Percentiles rank a stretch among this genome's conserved stretches.
phyloP scores from a whole-genome alignment of 2,113 vertebrate genomes.

The Ramphastos sulfuratus region DNA sequence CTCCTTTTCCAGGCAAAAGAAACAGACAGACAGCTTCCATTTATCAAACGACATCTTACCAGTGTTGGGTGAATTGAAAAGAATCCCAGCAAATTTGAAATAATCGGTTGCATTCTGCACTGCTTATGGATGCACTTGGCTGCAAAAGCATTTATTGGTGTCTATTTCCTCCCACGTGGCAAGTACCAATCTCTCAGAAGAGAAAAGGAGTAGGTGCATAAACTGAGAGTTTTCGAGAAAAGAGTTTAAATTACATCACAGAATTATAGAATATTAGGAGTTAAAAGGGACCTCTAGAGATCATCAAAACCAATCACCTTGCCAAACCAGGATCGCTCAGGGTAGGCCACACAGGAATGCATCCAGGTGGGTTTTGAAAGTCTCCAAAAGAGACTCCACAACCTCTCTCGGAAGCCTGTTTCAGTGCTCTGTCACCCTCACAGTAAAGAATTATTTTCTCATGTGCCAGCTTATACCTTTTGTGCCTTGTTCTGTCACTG shows the following conservation, averaged over 20 bases:
- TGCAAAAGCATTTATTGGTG: not conserved
- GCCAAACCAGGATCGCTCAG: no score
- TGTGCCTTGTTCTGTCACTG: no score
- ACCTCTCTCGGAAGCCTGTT: no score
- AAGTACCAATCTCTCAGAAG: not conserved
- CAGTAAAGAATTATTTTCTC: no score
- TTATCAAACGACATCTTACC: not conserved
- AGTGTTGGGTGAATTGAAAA: not conserved
- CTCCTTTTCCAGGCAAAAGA: not conserved
- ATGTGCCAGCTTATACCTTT: no score
- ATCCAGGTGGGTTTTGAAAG: no score
- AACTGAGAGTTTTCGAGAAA: not conserved
- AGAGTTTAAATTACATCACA: not conserved
- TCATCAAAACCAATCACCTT: no score
- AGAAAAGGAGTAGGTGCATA: not conserved
- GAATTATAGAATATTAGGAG: no score
- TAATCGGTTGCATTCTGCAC: not conserved
- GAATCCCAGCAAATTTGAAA: not conserved
- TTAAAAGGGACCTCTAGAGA: no score
- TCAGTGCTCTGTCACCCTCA: no score
- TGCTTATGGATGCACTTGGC: not conserved
- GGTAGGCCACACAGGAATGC: no score
- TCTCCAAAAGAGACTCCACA: no score
- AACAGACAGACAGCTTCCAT: conserved; percentile 2
- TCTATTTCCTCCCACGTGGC: not conserved